Evolutionary conservation across 2,797 vertebrate genomes (phyloP).

Genomic region (Enteromius radiatus): DNA sequence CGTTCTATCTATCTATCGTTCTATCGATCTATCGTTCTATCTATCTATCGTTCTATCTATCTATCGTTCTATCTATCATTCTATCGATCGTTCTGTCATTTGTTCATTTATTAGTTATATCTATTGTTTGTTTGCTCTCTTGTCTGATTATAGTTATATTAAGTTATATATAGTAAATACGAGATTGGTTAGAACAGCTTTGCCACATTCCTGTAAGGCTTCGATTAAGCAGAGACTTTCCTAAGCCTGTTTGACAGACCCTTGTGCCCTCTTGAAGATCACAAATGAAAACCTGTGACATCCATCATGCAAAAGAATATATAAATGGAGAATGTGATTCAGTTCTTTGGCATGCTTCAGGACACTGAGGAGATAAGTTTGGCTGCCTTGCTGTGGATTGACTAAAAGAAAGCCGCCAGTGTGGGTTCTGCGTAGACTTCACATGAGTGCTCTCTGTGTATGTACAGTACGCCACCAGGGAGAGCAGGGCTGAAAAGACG

Average conservation of each 20-base stretch:
- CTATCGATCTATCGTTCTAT: background rate
- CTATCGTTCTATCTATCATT: background rate
- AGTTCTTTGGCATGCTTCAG: slow-evolving; percentile 3
- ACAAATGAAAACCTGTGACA: background rate
- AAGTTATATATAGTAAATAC: too few species aligned
- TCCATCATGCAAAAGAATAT: background rate
- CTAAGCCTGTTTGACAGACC: background rate
- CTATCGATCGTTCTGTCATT: background rate
- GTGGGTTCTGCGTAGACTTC: slow-evolving; percentile 4
- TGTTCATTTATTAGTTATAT: background rate
- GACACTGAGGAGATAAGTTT: slow-evolving; percentile 20
- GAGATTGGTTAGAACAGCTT: background rate
- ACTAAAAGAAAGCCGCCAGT: slow-evolving; percentile 11
- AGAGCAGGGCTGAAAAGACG: background rate
- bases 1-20: background rate
- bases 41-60: too few species aligned
- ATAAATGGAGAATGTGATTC: background rate
- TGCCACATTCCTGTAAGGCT: background rate
- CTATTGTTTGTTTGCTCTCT: background rate
- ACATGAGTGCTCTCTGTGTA: slow-evolving; percentile 32
- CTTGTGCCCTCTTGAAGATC: background rate
- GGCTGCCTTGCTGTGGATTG: background rate
- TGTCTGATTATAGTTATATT: background rate
- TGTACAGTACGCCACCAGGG: slow-evolving; percentile 16
- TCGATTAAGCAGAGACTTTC: background rate